Evolutionary conservation across 2,113 vertebrate species (phyloP), one percentile per base, ranked within the genome.

Genomic region (Camelus dromedarius): DNA sequence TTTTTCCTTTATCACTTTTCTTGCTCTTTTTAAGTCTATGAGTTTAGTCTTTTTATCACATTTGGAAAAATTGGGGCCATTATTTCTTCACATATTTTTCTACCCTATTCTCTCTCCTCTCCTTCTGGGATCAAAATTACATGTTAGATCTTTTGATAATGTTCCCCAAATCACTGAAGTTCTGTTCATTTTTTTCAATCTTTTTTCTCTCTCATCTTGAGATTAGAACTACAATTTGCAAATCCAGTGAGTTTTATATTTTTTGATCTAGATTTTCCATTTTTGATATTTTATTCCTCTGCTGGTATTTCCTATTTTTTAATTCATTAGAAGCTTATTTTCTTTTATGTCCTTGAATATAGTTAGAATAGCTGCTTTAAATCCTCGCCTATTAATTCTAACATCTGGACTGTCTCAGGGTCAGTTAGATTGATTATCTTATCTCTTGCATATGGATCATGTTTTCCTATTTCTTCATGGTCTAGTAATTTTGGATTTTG

Each of bases 171-270:
- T 81, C 91, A 48, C 20, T 42, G 28, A 58, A 19, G 13, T 64
- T 85, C 38, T 91, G 12, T 73, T 81, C 76, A 28, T 60, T 58
- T 82, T 86, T 67, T 69, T 52, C 0, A 8, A 26, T 84, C 42
- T 20, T 85, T 82, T 84, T 50, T 58, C 81, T 80, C 38, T 48
- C 42, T 77, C 6, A 66, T 86, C 48, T 79, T 93, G 93, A 66
- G 4, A 56, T 64, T 85, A n/a, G 26, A 91, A 54, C 10, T 73
- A 8, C 32, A 80, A 38, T 85, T 93, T 96, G 24, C 14, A 86
- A 96, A 90, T 91, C 38, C 48, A 80, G 32, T 77, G 80, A 66
- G 22, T 13, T 88, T 87, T 94, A 69, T 67, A 60, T 54, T 85
- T 83, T 77, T 42, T 60, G 52, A 18, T 32, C 11, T 66, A 46